Percentiles rank a stretch among this genome's conserved stretches.
These are phyloP conservation scores for Platycheirus rosarum DNA, from an alignment of 2,888 invertebrate species.

Conservation along the genomic window DNA sequence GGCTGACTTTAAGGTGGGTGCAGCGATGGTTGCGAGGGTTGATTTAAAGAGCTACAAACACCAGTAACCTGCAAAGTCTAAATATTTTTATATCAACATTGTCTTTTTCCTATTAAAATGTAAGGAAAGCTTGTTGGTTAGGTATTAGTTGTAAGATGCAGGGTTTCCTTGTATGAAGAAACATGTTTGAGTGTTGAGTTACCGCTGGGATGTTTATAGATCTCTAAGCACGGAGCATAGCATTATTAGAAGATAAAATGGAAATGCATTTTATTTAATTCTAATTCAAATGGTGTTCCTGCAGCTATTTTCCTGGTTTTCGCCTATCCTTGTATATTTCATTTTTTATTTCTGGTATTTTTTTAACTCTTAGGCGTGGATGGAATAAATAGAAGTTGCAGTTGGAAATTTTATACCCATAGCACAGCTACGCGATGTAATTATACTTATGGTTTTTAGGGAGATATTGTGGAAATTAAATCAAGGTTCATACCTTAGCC, in stretches of 20 bases:
- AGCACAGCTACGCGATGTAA: conserved; percentile 14
- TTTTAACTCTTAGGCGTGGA: conserved; percentile 16
- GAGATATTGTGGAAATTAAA: conserved; percentile 14
- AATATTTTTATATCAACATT: conserved; percentile 6
- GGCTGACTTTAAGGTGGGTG: not conserved
- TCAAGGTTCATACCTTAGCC: conserved; percentile 4
- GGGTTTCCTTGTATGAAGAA: conserved; percentile 39
- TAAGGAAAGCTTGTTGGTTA: conserved; percentile 19
- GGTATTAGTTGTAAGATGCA: no score
- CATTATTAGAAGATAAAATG: not conserved
- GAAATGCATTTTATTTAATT: conserved; percentile 39
- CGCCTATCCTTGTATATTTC: no score
- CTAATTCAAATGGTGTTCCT: conserved; percentile 45
- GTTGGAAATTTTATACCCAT: not conserved
- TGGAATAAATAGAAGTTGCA: conserved; percentile 21
- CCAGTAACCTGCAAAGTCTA: conserved; percentile 11
- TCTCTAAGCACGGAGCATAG: not conserved
- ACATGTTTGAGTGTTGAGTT: conserved; percentile 54
- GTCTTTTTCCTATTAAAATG: conserved; percentile 20
- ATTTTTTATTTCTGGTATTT: conserved; percentile 2
- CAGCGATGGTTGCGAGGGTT: conserved; percentile 6
- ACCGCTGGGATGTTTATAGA: not conserved
- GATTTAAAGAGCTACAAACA: conserved; percentile 5
- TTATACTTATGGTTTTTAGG: conserved; percentile 29
- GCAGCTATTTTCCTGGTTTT: conserved; percentile 32